These are phyloP conservation scores for Lates japonicus DNA, from an alignment of 2,797 vertebrate genomes.

Conservation along the genomic window DNA sequence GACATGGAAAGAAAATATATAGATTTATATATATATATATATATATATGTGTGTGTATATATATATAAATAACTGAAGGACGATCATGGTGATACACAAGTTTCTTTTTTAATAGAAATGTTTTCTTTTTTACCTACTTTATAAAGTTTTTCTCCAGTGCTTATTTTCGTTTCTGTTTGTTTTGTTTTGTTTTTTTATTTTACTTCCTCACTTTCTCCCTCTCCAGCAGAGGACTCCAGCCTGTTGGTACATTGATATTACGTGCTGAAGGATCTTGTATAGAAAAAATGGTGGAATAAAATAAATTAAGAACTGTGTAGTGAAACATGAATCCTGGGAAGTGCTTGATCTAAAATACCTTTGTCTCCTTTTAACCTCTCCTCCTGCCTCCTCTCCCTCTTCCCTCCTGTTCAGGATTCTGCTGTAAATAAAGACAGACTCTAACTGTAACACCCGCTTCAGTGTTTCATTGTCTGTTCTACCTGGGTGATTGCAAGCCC, in stretches of 20 bases:
- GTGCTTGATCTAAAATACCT: constrained; percentile 81
- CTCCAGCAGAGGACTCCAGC: constrained; percentile 72
- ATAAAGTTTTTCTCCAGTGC: constrained; percentile 57
- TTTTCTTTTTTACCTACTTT: constrained; percentile 75
- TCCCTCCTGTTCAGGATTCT: constrained; percentile 83
- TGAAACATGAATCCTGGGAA: constrained; percentile 86
- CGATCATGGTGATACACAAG: constrained; percentile 74
- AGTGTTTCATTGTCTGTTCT: constrained; percentile 25
- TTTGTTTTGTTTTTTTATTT: constrained; percentile 42
- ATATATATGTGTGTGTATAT: not conserved
- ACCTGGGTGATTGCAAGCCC: not conserved
- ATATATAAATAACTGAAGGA: constrained; percentile 73
- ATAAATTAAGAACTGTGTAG: constrained; percentile 88
- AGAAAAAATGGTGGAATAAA: constrained; percentile 84
- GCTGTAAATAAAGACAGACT: constrained; percentile 92
- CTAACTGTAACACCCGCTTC: constrained; percentile 84
- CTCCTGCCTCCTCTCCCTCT: constrained; percentile 41
- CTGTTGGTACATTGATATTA: constrained; percentile 77
- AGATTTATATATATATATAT: constrained; percentile 69
- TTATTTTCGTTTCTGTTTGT: constrained; percentile 55
- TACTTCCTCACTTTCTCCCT: constrained; percentile 49
- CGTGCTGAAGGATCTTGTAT: constrained; percentile 88
- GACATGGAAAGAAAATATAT: constrained; percentile 78
- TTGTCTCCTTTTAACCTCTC: constrained; percentile 78
- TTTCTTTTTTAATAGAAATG: constrained; percentile 71